Percentiles rank a stretch among this genome's conserved stretches.
These are phyloP conservation scores for Periphyllus acericola DNA, from an alignment of 2,888 invertebrate species.

Conservation along the genomic window DNA sequence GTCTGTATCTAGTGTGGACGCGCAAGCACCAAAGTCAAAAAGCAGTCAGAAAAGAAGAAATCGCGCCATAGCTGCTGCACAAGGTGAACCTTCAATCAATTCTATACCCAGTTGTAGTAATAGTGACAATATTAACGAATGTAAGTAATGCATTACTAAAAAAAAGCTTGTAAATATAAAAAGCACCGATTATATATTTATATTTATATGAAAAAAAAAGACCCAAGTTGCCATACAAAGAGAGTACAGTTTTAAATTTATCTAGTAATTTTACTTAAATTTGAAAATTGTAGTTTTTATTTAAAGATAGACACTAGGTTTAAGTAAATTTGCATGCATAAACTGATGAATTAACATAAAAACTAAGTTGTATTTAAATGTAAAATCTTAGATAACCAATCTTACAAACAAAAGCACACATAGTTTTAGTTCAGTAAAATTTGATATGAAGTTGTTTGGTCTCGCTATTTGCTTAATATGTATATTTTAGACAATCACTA, in stretches of 20 bases:
- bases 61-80: constrained; percentile 65
- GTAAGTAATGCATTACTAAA: constrained; percentile 45
- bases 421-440: background rate
- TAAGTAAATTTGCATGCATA: constrained; percentile 34
- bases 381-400: background rate
- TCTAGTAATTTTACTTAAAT: constrained; percentile 6
- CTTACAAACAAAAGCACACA: constrained; percentile 40
- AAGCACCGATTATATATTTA: constrained; percentile 16
- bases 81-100: constrained; percentile 65
- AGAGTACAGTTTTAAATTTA: constrained; percentile 2
- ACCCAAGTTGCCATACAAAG: background rate
- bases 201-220: background rate
- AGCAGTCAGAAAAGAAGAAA: constrained; percentile 68
- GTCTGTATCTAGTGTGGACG: constrained; percentile 74
- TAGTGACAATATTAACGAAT: constrained; percentile 36
- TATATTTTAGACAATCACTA: background rate
- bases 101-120: constrained; percentile 61
- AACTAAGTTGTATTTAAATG: background rate
- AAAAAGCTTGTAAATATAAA: constrained; percentile 37
- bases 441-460: background rate
- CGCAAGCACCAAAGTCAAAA: constrained; percentile 70
- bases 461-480: constrained; percentile 3
- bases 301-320: background rate
- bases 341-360: background rate
- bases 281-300: background rate